Percentiles rank a stretch among this genome's conserved stretches.
Evolutionary conservation across 1,140 invertebrate genomes (phyloP).

Genomic region (Neoseiulus cucumeris): DNA sequence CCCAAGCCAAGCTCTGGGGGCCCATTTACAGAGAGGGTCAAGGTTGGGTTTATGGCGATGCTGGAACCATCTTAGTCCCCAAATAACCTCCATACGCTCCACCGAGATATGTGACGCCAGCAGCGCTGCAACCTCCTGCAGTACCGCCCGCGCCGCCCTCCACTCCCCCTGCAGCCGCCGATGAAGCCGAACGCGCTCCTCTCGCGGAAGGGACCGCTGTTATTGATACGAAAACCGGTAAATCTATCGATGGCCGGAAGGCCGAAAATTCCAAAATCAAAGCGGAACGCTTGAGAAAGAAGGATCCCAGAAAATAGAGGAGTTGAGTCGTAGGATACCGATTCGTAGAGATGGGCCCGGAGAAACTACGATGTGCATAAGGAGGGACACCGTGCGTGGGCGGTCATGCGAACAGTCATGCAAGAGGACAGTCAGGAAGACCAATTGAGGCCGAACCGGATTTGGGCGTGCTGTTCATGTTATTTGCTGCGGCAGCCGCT

Average conservation of each 20-base stretch:
- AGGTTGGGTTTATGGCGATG: background rate
- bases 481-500: too few relatives aligned
- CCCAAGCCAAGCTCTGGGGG: conserved; percentile 1
- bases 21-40: background rate
- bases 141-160: background rate
- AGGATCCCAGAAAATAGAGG: background rate
- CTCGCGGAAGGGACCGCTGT: background rate
- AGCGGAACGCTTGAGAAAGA: background rate
- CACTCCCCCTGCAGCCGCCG: background rate
- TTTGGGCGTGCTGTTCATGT: too few relatives aligned
- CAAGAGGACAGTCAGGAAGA: too few relatives aligned
- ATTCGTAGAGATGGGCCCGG: too few relatives aligned
- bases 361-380: too few relatives aligned
- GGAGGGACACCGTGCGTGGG: too few relatives aligned
- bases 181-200: background rate
- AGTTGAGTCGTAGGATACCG: too few relatives aligned
- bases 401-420: too few relatives aligned
- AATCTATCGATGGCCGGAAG: background rate
- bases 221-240: background rate
- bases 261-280: background rate
- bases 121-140: background rate
- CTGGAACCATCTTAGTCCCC: background rate
- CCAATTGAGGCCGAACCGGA: too few relatives aligned
- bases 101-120: background rate
- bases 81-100: background rate